Conservation (phyloP, 1,140 invertebrate genomes). For the Sinonovacula constricta region DNA sequence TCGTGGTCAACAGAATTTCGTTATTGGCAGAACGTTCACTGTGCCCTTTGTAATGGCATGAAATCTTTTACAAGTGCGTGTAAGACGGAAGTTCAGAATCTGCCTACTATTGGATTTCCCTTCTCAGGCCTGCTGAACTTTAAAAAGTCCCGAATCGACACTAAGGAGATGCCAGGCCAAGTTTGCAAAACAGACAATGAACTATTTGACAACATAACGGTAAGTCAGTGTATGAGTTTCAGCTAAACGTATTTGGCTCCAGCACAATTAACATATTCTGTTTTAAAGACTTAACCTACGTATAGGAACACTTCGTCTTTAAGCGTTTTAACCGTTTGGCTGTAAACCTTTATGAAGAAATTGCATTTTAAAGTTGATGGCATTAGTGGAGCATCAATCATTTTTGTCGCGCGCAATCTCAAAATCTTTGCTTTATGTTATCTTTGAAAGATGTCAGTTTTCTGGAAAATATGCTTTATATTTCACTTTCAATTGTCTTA, state of each 20-base stretch:
- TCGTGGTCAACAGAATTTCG: too few relatives aligned
- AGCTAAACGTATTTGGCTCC: background rate
- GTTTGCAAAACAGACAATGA: background rate
- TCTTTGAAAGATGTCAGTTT: too few relatives aligned
- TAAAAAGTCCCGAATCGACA: background rate
- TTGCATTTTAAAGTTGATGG: background rate
- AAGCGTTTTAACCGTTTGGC: background rate
- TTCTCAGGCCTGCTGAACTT: slow-evolving; percentile 9
- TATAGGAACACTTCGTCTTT: background rate
- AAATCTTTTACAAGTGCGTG: background rate
- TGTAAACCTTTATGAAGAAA: too few relatives aligned
- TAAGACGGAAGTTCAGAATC: background rate
- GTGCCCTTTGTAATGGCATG: slow-evolving; percentile 20
- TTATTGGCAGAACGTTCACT: slow-evolving; percentile 13
- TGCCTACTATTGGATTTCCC: background rate
- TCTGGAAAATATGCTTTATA: too few relatives aligned
- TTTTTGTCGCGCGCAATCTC: background rate
- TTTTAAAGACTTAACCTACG: background rate
- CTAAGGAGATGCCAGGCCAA: background rate
- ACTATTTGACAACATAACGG: background rate
- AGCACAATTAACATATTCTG: background rate
- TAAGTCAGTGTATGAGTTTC: background rate
- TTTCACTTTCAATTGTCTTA: too few relatives aligned
- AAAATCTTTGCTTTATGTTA: too few relatives aligned
- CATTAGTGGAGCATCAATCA: background rate